Percentiles rank a stretch among this genome's conserved stretches.
phyloP scores from a whole-genome alignment of 2,797 vertebrate species.

The Gymnothorax javanicus region DNA sequence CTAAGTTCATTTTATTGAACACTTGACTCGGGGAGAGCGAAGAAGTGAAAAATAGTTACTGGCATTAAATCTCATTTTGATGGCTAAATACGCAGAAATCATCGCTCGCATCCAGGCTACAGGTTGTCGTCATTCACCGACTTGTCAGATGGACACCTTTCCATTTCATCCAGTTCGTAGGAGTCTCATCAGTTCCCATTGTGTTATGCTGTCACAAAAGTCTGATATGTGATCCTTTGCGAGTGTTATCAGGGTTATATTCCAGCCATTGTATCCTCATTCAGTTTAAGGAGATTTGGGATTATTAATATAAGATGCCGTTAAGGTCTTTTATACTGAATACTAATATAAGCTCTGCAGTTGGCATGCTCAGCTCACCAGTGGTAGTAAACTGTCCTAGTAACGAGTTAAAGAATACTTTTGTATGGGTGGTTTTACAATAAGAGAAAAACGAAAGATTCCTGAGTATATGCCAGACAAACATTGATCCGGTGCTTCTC shows the following conservation, averaged over 20 bases:
- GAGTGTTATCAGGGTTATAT: not conserved
- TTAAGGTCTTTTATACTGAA: constrained; percentile 43
- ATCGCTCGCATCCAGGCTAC: not conserved
- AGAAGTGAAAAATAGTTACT: not conserved
- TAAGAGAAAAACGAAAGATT: no score
- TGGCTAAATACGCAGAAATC: not conserved
- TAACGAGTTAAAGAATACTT: constrained; percentile 46
- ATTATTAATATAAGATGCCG: constrained; percentile 18
- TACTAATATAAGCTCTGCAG: constrained; percentile 56
- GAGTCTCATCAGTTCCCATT: not conserved
- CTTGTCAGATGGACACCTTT: not conserved
- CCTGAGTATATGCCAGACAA: no score
- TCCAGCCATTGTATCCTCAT: not conserved
- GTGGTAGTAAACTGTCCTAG: constrained; percentile 51
- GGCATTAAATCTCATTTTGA: not conserved
- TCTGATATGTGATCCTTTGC: not conserved
- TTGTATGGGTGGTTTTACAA: no score
- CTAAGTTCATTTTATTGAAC: not conserved
- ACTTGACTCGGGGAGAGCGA: not conserved
- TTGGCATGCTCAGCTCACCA: constrained; percentile 57
- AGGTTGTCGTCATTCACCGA: not conserved
- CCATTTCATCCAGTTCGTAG: not conserved
- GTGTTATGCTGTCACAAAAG: not conserved
- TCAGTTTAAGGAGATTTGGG: not conserved
- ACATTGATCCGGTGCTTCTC: no score